Percentiles rank a stretch among this genome's conserved stretches.
Conservation (phyloP, 2,888 invertebrate species). For the Leucophenga montana region DNA sequence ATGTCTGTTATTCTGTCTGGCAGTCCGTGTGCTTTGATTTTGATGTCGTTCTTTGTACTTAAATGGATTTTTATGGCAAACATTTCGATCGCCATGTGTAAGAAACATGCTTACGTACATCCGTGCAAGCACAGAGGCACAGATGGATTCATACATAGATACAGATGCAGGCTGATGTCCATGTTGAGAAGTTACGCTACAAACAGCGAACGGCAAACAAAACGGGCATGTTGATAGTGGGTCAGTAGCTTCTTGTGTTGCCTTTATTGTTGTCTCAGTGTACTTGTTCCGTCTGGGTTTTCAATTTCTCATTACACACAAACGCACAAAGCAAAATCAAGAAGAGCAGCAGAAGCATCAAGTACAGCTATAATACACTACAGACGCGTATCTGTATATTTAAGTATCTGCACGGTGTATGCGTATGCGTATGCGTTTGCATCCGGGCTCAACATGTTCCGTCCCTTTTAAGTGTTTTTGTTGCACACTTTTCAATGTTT, state of each 20-base stretch:
- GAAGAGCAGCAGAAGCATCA: neutral
- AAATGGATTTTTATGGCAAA: conserved; percentile 21
- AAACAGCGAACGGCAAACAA: neutral
- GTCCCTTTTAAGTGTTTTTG: neutral
- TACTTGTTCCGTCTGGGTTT: neutral
- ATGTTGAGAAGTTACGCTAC: too few relatives aligned
- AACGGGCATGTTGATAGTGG: conserved; percentile 1
- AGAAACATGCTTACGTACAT: neutral
- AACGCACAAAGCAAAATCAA: neutral
- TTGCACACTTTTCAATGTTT: neutral
- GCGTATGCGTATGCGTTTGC: conserved; percentile 15
- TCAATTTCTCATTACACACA: conserved; percentile 6
- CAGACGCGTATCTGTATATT: conserved; percentile 21
- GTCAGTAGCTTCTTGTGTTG: conserved; percentile 1
- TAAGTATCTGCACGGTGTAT: conserved; percentile 10
- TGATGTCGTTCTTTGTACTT: conserved; percentile 10
- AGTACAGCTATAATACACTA: too few relatives aligned
- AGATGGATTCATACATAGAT: neutral
- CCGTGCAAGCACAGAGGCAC: neutral
- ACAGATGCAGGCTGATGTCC: too few relatives aligned
- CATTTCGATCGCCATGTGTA: conserved; percentile 15
- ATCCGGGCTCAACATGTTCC: conserved; percentile 18
- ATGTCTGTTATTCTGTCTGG: neutral
- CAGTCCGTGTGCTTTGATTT: neutral
- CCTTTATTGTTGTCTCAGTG: neutral